Evolutionary conservation across 2,113 vertebrate genomes (phyloP).

Genomic region (Siniperca knerii): DNA sequence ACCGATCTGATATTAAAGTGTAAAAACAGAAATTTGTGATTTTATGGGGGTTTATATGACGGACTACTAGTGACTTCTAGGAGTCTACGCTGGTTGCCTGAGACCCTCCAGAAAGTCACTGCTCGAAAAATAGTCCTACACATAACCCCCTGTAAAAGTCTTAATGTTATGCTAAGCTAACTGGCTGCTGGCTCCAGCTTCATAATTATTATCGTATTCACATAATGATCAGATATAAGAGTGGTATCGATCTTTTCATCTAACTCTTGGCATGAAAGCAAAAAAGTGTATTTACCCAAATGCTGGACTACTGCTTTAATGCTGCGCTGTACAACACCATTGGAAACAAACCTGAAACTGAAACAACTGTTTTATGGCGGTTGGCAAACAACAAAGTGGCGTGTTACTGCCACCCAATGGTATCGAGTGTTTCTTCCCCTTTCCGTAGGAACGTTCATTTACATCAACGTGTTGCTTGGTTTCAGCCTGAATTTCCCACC

Average conservation of each 20-base stretch:
- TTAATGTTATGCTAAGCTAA: background rate
- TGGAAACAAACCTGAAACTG: background rate
- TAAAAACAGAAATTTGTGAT: too few relatives aligned
- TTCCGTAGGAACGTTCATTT: too few relatives aligned
- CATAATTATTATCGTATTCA: background rate
- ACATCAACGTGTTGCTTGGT: background rate
- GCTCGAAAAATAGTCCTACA: background rate
- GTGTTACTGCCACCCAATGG: background rate
- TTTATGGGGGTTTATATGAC: too few relatives aligned
- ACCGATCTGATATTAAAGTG: too few relatives aligned
- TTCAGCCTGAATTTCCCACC: background rate
- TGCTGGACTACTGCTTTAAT: background rate
- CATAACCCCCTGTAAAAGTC: background rate
- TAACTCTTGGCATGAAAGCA: background rate
- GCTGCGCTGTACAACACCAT: background rate
- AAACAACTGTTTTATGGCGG: background rate
- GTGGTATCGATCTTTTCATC: background rate
- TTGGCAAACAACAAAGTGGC: too few relatives aligned
- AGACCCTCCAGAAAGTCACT: background rate
- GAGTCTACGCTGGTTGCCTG: too few relatives aligned
- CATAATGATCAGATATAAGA: background rate
- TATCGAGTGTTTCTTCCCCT: background rate
- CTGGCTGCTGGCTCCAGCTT: background rate
- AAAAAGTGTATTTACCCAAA: background rate
- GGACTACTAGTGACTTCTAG: too few relatives aligned